Evolutionary conservation across 2,888 invertebrate species (phyloP).

Genomic region (Eristalis pertinax): DNA sequence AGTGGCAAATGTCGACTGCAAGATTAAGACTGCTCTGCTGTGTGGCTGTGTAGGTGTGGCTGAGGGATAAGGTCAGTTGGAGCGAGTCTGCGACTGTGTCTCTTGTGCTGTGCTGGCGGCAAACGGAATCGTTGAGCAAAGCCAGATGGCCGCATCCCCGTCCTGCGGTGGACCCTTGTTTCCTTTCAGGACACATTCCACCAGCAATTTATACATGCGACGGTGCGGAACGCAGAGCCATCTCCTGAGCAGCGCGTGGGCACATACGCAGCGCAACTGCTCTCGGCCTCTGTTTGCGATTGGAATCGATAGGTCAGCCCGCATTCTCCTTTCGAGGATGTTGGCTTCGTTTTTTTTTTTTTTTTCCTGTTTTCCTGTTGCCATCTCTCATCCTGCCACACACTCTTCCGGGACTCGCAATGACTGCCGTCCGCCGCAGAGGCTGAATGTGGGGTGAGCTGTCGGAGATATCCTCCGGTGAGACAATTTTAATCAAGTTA

Average conservation of each 20-base stretch:
- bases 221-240: neutral
- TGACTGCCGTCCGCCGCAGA: neutral
- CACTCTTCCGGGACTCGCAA: constrained; percentile 33
- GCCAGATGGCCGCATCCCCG: neutral
- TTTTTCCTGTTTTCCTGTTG: too few relatives aligned
- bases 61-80: neutral
- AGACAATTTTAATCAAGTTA: constrained; percentile 68
- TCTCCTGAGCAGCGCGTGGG: neutral
- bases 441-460: neutral
- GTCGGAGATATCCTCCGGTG: constrained; percentile 29
- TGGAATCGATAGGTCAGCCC: constrained; percentile 13
- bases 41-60: neutral
- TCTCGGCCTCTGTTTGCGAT: neutral
- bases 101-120: neutral
- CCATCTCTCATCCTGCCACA: neutral
- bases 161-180: neutral
- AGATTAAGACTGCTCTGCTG: constrained; percentile 34
- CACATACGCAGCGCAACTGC: neutral
- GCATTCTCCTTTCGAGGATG: neutral
- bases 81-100: neutral
- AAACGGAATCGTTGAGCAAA: neutral
- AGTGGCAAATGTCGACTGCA: constrained; percentile 47
- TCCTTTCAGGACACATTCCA: neutral
- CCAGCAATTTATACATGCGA: neutral
- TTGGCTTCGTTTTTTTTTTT: neutral